Evolutionary conservation across 2,888 invertebrate species (phyloP).

Genomic region (Macrosoma leucophasiata): DNA sequence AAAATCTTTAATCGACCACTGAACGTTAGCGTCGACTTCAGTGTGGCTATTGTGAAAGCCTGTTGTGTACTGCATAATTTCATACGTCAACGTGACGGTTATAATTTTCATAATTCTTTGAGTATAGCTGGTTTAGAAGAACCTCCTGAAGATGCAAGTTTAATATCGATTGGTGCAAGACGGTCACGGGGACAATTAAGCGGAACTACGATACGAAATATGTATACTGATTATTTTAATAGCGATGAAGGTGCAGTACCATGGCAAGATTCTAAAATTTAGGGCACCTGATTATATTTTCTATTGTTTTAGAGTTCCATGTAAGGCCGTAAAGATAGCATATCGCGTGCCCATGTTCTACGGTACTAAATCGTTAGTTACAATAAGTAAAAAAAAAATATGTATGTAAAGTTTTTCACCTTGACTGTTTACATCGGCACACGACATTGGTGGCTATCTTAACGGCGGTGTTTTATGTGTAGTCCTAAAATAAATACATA

Average conservation of each 20-base stretch:
- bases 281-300: constrained; percentile 2
- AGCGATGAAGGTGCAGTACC: constrained; percentile 14
- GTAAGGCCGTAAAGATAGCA: no score
- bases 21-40: constrained; percentile 14
- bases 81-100: constrained; percentile 7
- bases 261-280: constrained; percentile 13
- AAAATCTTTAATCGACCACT: constrained; percentile 24
- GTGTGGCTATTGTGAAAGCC: constrained; percentile 7
- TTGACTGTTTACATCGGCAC: no score
- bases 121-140: constrained; percentile 11
- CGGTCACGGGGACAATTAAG: constrained; percentile 6
- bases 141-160: constrained; percentile 7
- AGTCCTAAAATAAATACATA: constrained; percentile 1
- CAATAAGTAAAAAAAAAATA: no score
- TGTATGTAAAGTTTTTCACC: no score
- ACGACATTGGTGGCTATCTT: constrained; percentile 9
- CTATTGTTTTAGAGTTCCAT: constrained; percentile 10
- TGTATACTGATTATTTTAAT: constrained; percentile 14
- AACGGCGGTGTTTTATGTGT: constrained; percentile 2
- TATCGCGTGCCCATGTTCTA: no score
- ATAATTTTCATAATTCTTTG: constrained; percentile 15
- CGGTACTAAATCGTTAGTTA: no score
- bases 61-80: constrained; percentile 10
- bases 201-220: constrained; percentile 15
- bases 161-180: no score